Evolutionary conservation across 2,113 vertebrate genomes (phyloP).

Genomic region (Osmerus mordax): DNA sequence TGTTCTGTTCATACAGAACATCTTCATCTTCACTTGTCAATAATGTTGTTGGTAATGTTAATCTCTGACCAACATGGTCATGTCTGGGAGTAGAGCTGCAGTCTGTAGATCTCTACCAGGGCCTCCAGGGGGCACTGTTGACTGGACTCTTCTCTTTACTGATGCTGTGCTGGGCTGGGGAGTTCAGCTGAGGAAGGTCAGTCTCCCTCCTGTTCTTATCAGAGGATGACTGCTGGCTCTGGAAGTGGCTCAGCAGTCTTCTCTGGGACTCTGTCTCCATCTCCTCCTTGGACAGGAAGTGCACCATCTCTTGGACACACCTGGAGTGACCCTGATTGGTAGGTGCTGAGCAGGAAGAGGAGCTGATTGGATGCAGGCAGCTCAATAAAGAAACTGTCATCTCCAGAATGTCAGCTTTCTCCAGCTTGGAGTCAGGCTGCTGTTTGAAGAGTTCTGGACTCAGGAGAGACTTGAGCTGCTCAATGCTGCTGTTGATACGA

Average conservation of each 20-base stretch:
- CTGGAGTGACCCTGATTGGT: slow-evolving; percentile 28
- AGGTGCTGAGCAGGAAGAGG: background rate
- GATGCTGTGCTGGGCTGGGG: slow-evolving; percentile 5
- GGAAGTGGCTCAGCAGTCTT: slow-evolving; percentile 24
- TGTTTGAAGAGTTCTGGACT: slow-evolving; percentile 27
- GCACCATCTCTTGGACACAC: slow-evolving; percentile 33
- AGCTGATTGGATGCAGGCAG: slow-evolving; percentile 3
- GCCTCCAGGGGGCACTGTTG: slow-evolving; percentile 37
- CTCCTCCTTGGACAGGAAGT: slow-evolving; percentile 22
- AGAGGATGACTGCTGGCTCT: slow-evolving; percentile 11
- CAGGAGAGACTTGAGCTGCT: slow-evolving; percentile 36
- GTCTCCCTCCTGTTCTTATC: slow-evolving; percentile 8
- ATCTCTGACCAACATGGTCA: slow-evolving; percentile 3
- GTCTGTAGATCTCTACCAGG: slow-evolving; percentile 32
- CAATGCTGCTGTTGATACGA: slow-evolving; percentile 45
- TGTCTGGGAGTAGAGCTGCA: background rate
- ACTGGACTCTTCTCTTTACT: slow-evolving; percentile 18
- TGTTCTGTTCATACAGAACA: background rate
- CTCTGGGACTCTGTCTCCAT: background rate
- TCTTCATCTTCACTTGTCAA: background rate
- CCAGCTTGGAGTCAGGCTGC: slow-evolving; percentile 38
- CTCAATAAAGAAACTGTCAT: slow-evolving; percentile 31
- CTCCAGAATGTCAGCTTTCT: slow-evolving; percentile 48
- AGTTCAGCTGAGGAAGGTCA: background rate
- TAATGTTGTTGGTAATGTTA: background rate